Percentiles rank a stretch among this genome's conserved stretches.
Conservation (phyloP, 2,888 invertebrate species). For the Erynnis tages region DNA sequence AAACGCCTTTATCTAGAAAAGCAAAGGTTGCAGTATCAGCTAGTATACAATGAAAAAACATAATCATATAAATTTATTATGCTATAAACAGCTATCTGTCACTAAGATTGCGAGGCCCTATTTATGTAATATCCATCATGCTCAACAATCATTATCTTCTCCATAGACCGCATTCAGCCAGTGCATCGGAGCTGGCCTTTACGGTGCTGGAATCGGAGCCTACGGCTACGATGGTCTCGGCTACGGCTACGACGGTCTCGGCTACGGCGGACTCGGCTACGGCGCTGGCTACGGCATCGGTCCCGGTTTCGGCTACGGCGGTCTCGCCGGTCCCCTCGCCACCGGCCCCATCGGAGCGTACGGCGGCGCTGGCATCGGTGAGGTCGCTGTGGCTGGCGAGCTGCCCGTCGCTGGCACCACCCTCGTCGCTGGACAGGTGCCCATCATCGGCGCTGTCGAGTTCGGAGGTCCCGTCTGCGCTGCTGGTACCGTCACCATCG, state of each 20-base stretch:
- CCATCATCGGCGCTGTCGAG: constrained; percentile 42
- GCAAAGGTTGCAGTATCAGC: too few relatives aligned
- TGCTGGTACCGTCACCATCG: constrained; percentile 41
- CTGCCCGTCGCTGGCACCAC: constrained; percentile 39
- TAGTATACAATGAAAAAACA: too few relatives aligned
- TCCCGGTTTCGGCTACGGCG: constrained; percentile 35
- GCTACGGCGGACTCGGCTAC: constrained; percentile 37
- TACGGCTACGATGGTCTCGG: background rate
- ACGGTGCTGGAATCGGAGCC: constrained; percentile 29
- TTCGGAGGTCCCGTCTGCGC: too few relatives aligned
- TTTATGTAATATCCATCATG: background rate
- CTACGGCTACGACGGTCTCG: constrained; percentile 29
- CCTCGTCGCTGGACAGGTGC: constrained; percentile 41
- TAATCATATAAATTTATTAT: too few relatives aligned
- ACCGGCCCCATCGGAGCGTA: constrained; percentile 32
- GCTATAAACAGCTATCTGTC: background rate
- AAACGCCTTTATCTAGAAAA: too few relatives aligned
- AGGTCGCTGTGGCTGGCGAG: too few relatives aligned
- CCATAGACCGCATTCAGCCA: constrained; percentile 27
- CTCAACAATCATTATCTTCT: background rate
- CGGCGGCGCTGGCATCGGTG: constrained; percentile 40
- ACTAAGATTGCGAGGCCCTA: too few relatives aligned
- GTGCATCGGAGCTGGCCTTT: constrained; percentile 26
- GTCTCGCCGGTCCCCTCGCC: constrained; percentile 32
- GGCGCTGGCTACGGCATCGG: constrained; percentile 35